phyloP scores from a whole-genome alignment of 2,888 invertebrate species.

The Agrochola macilenta region DNA sequence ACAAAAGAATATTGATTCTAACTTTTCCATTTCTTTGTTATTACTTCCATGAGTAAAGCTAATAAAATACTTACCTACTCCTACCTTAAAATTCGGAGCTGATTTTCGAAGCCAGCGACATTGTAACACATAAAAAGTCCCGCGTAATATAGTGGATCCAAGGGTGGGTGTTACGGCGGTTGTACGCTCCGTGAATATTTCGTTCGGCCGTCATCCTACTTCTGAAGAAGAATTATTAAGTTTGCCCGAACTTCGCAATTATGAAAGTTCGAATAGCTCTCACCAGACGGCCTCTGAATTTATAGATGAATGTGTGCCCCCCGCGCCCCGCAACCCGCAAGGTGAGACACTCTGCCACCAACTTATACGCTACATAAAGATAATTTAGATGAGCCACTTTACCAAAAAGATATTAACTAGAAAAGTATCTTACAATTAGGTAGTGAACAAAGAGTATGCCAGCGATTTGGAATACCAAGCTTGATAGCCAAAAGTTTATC shows the following conservation, averaged over 20 bases:
- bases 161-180: conserved; percentile 81
- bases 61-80: conserved; percentile 74
- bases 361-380: conserved; percentile 54
- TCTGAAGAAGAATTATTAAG: conserved; percentile 91
- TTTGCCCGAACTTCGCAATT: conserved; percentile 90
- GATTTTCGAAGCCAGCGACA: conserved; percentile 78
- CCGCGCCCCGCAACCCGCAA: conserved; percentile 64
- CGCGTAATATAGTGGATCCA: conserved; percentile 83
- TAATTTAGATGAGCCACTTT: conserved; percentile 60
- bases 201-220: conserved; percentile 88
- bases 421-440: conserved; percentile 47
- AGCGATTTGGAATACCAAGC: conserved; percentile 48
- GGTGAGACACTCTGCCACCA: conserved; percentile 71
- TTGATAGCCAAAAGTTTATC: conserved; percentile 55
- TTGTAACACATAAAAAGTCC: conserved; percentile 82
- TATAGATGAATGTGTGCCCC: conserved; percentile 89
- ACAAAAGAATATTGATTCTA: conserved; percentile 68
- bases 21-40: conserved; percentile 73
- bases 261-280: conserved; percentile 91
- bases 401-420: conserved; percentile 44
- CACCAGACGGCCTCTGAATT: conserved; percentile 89
- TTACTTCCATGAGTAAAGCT: conserved; percentile 74
- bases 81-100: conserved; percentile 75
- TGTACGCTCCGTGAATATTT: conserved; percentile 89
- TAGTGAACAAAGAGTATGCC: conserved; percentile 36